phyloP scores from a whole-genome alignment of 2,888 invertebrate species.

The Meiosimyza platycephala region DNA sequence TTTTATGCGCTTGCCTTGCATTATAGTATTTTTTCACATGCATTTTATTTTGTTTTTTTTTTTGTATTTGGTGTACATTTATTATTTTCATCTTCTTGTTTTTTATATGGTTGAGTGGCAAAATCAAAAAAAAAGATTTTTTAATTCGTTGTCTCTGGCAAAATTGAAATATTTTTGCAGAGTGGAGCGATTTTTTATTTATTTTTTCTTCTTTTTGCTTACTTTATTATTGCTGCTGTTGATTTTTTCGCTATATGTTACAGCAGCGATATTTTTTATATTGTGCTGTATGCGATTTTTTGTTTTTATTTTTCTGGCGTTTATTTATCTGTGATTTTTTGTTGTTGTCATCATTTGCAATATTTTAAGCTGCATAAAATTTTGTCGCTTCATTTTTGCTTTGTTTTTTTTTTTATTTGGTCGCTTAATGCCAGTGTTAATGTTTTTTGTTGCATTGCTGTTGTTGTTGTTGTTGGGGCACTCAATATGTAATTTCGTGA shows the following conservation, averaged over 20 bases:
- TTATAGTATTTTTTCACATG: no score
- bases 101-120: no score
- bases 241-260: not conserved
- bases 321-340: no score
- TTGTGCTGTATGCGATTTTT: not conserved
- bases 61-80: no score
- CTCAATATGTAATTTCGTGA: slow-evolving; percentile 5
- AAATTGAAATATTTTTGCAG: slow-evolving; percentile 15
- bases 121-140: no score
- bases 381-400: not conserved
- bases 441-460: not conserved
- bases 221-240: no score
- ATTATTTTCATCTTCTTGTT: no score
- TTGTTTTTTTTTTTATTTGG: not conserved
- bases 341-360: not conserved
- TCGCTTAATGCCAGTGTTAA: not conserved
- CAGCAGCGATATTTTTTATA: not conserved
- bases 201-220: not conserved
- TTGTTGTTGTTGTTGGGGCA: not conserved
- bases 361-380: slow-evolving; percentile 9
- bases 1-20: no score
- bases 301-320: no score
- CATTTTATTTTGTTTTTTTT: no score
- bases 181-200: not conserved
- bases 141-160: not conserved